Base-by-base conservation (phyloP, 2,888 invertebrate species). In the Tenthredo livida region DNA sequence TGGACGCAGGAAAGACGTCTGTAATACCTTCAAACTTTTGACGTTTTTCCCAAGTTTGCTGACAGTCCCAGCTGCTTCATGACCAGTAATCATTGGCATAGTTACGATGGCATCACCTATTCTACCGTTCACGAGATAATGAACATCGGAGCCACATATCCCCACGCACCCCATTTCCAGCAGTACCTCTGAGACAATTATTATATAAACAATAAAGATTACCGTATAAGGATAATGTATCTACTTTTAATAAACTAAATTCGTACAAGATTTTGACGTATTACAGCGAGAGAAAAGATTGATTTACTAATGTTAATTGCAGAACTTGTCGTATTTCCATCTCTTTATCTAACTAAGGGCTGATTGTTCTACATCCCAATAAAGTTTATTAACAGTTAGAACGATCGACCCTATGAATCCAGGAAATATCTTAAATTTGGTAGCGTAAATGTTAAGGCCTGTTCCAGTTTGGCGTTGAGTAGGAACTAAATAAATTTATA, bases 111-210 rank as follows among this genome's bases (percentile, higher is more conserved):
- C 99, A 91, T 97, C 96, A 0, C 98, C 99, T 91, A 98, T 98
- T 29, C 95, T 93, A 10, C 99, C 99, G 87, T 96, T 94, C 54
- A 96, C 96, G 94, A 98, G 95, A 94, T 99, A 99, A 93, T 98
- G 98, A 6, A 99, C 98, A 93, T 99, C 99, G 0, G 97, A 97
- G 0, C 99, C 99, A 93, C 99, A 99, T 90, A 99, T 99, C n/a
- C 99, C 99, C 73, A 99, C 98, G 88, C 96, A 96, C 91, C 97
- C 97, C 97, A 99, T 98, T 88, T 96, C 95, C 25, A 99, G 93
- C 5, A 98, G 95, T 0, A 97, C 98, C 95, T 98, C 98, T 97
- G 94, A 1, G 93, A 92, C 37, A 47, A 65, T 83, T 43, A 5
- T 61, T 58, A 3, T 33, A 78, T n/a, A 37, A 58, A 54, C 15